Percentiles rank a stretch among this genome's conserved stretches.
Conservation (phyloP, 2,797 vertebrate genomes). For the Sebastes matsubarae region DNA sequence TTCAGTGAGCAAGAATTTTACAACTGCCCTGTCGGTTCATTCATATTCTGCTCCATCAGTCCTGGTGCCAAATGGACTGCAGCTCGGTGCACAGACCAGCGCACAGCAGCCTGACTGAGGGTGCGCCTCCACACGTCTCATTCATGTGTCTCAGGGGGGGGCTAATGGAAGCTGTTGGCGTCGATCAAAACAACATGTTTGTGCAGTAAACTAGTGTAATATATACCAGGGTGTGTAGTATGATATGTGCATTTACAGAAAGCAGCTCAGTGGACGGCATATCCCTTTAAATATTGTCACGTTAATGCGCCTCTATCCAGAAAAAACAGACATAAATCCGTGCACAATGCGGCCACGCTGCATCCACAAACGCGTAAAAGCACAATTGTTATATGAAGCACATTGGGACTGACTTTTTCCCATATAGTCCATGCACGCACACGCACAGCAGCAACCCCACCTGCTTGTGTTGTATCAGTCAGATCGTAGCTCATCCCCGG, state of each 20-base stretch:
- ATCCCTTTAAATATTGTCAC: conserved; percentile 36
- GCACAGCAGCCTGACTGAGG: conserved; percentile 61
- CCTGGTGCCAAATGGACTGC: conserved; percentile 39
- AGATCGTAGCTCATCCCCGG: conserved; percentile 91
- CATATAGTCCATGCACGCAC: not conserved
- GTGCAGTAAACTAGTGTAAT: conserved; percentile 7
- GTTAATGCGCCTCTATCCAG: conserved; percentile 16
- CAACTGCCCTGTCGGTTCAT: conserved; percentile 38
- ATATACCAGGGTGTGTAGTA: not conserved
- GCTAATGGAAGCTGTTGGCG: conserved; percentile 18
- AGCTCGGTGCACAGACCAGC: conserved; percentile 48
- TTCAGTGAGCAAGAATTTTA: not conserved
- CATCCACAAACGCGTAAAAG: not conserved
- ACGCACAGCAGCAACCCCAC: conserved; percentile 73
- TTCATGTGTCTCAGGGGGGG: conserved; percentile 58
- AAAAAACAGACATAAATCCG: not conserved
- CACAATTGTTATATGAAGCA: not conserved
- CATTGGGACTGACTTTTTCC: not conserved
- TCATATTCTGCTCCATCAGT: conserved; percentile 55
- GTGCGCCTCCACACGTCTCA: conserved; percentile 72
- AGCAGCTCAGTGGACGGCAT: not conserved
- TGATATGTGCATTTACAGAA: not conserved
- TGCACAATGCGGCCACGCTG: conserved; percentile 46
- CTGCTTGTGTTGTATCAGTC: conserved; percentile 95
- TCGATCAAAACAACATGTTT: conserved; percentile 52